These are phyloP conservation scores for Gymnoscelis rufifasciata DNA, from an alignment of 2,888 invertebrate species.

Conservation along the genomic window DNA sequence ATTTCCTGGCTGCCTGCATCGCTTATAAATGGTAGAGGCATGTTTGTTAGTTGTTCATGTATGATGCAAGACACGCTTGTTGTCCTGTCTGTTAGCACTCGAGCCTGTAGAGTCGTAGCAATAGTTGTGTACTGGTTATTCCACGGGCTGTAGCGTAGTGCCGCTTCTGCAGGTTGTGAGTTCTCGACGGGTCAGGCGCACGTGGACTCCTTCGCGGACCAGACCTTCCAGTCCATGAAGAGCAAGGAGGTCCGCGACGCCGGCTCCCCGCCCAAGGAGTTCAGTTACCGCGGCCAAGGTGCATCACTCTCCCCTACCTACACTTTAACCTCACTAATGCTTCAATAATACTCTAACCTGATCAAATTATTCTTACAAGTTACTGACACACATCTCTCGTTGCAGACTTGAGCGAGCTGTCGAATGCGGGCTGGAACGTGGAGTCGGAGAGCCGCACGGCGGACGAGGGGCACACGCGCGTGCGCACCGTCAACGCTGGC, in stretches of 20 bases:
- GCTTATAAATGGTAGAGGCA: too few relatives aligned
- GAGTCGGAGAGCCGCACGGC: conserved; percentile 81
- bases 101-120: not conserved
- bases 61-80: too few relatives aligned
- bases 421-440: conserved; percentile 83
- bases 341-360: conserved; percentile 51
- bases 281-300: conserved; percentile 73
- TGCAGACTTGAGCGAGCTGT: conserved; percentile 70
- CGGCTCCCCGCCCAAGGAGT: conserved; percentile 85
- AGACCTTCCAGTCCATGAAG: conserved; percentile 87
- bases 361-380: not conserved
- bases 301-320: conserved; percentile 36
- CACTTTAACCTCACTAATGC: conserved; percentile 61
- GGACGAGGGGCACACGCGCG: conserved; percentile 82
- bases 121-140: conserved; percentile 9
- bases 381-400: conserved; percentile 26
- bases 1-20: too few relatives aligned
- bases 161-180: conserved; percentile 66
- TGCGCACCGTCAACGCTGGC: conserved; percentile 80
- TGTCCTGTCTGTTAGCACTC: not conserved
- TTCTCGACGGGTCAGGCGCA: conserved; percentile 76
- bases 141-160: conserved; percentile 39
- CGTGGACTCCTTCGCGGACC: conserved; percentile 85
- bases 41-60: too few relatives aligned
- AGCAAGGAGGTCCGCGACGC: conserved; percentile 89